Percentiles rank a stretch among this genome's conserved stretches.
phyloP scores from a whole-genome alignment of 2,797 vertebrate genomes.

The Sarcoramphus papa region DNA sequence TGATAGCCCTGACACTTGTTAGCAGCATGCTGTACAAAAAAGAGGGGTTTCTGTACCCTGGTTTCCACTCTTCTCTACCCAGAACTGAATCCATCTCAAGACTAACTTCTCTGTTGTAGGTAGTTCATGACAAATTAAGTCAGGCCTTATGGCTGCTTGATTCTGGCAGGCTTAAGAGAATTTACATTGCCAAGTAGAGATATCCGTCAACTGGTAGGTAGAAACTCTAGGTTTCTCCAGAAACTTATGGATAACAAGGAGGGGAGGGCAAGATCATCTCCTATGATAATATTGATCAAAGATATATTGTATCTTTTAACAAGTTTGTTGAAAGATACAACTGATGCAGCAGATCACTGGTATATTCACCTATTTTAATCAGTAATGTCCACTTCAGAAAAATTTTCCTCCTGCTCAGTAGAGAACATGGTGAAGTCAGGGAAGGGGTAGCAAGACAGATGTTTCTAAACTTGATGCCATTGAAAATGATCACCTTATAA shows the following conservation, averaged over 20 bases:
- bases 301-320: neutral
- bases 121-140: neutral
- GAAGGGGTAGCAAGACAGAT: neutral
- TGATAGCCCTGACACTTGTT: too few relatives aligned
- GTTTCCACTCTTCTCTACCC: too few relatives aligned
- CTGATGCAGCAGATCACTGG: neutral
- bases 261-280: neutral
- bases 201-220: accelerated
- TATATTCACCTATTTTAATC: neutral
- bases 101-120: neutral
- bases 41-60: too few relatives aligned
- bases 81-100: neutral
- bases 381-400: neutral
- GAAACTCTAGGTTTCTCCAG: neutral
- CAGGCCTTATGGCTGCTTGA: neutral
- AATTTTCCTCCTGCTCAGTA: neutral
- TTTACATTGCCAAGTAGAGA: neutral
- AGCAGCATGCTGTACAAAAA: too few relatives aligned
- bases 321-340: neutral
- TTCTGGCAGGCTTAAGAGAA: neutral
- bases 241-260: neutral
- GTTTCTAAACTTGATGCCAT: neutral
- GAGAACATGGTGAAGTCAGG: neutral
- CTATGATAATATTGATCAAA: neutral
- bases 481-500: neutral